A percentile compares a stretch with the other conserved stretches of the same genome.
Conservation (phyloP, 1,140 invertebrate genomes). For the Drosophila nasuta region DNA sequence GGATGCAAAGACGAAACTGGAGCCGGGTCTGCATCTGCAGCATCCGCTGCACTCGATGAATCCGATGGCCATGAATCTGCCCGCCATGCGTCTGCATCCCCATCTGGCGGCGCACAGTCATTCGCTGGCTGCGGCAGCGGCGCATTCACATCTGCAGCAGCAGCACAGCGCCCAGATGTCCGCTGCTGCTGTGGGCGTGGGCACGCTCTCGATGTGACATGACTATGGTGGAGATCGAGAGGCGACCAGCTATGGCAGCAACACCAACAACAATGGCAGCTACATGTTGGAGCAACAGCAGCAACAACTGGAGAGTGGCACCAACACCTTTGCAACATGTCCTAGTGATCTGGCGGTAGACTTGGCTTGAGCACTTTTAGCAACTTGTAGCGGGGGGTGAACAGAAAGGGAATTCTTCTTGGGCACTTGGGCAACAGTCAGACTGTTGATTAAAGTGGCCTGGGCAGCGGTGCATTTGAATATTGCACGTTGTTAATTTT, state of each 20-base stretch:
- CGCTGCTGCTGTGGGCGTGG: conserved; percentile 69
- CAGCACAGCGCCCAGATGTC: conserved; percentile 78
- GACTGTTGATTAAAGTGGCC: conserved; percentile 29
- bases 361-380: conserved; percentile 50
- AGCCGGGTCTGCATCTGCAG: conserved; percentile 78
- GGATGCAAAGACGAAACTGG: conserved; percentile 79
- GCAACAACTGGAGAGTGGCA: conserved; percentile 41
- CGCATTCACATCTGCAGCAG: conserved; percentile 71
- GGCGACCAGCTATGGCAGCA: conserved; percentile 13
- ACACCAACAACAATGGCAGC: conserved; percentile 9
- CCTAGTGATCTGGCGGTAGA: conserved; percentile 66
- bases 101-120: conserved; percentile 76
- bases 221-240: conserved; percentile 42
- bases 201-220: conserved; percentile 81
- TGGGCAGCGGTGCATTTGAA: conserved; percentile 57
- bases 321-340: conserved; percentile 55
- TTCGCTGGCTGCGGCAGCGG: conserved; percentile 62
- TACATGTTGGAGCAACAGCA: conserved; percentile 57
- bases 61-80: conserved; percentile 78
- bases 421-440: conserved; percentile 23
- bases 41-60: conserved; percentile 81
- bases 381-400: conserved; percentile 6
- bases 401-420: not conserved
- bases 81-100: conserved; percentile 75
- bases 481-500: conserved; percentile 84